Evolutionary conservation across 2,797 vertebrate genomes (phyloP), one percentile per base, ranked within the genome.

Genomic region (Lerista edwardsae): DNA sequence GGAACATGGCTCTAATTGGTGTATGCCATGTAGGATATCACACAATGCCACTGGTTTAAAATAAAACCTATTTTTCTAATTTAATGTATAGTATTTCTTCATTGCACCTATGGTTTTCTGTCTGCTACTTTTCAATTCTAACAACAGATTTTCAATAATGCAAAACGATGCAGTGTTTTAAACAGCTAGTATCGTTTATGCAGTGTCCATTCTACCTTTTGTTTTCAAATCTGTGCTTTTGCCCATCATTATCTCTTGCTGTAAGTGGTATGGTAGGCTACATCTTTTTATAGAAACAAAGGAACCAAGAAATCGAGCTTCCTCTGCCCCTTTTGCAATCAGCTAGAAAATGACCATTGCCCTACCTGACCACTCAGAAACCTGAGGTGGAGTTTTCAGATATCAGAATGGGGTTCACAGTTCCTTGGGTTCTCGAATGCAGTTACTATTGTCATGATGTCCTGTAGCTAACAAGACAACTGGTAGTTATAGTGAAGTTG

Each of bases 41-140:
- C 86, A 84, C 89, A 78, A 94, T 95, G 95, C 95, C 95, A 96
- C 95, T 96, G 95, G 94, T 95, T 85, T 91, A 88, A 92, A 96
- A 96, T 96, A 96, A 96, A 96, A 94, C 93, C 92, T 96, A 96
- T 96, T 96, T 96, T 96, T 96, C 94, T 96, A 95, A 95, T 87
- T 9, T 44, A 44, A 44, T 44, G 41, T 9, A 11, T 78, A 78
- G 36, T 44, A 78, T 68, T 61, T 76, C 57, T 77, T 55, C 34
- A 34, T 78, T 17, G 21, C 11, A n/a, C 23, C 12, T 21, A 39
- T 11, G 12, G 31, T 68, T 31, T 14, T 44, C 17, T 17, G 15
- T 51, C 29, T 19, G 41, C 34, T 31, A n/a, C 25, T 19, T 27
- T 74, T 74, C 29, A 39, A 61, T 36, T 59, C 31, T 25, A 1